Evolutionary conservation across 1,140 invertebrate species (phyloP).

Genomic region (Himalopsyche phryganea): DNA sequence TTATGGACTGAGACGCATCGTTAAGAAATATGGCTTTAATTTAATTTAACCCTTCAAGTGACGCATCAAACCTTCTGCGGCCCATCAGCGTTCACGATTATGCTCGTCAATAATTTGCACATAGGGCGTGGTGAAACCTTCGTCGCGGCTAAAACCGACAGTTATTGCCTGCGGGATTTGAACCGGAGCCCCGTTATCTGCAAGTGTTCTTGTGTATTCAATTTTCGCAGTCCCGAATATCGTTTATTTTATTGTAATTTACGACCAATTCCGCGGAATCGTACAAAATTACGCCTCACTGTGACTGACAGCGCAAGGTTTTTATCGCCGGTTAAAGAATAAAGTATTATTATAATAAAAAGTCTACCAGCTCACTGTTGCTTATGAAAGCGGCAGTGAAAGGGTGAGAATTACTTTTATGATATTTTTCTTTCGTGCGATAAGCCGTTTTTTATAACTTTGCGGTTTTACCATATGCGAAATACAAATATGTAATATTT

Average conservation of each 20-base stretch:
- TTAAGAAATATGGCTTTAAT: no score
- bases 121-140: constrained; percentile 13
- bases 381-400: constrained; percentile 10
- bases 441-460: no score
- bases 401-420: constrained; percentile 24
- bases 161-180: constrained; percentile 29
- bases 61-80: constrained; percentile 1
- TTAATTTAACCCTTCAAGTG: constrained; percentile 12
- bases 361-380: not conserved
- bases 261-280: constrained; percentile 15
- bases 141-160: constrained; percentile 17
- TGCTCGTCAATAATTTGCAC: constrained; percentile 31
- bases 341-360: constrained; percentile 27
- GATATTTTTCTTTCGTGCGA: no score
- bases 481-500: no score
- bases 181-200: constrained; percentile 8
- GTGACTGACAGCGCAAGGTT: constrained; percentile 28
- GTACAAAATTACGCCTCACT: constrained; percentile 12
- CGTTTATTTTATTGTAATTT: constrained; percentile 33
- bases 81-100: constrained; percentile 16
- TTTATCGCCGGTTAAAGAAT: constrained; percentile 7
- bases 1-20: no score
- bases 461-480: no score
- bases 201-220: constrained; percentile 10
- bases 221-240: constrained; percentile 23